These are phyloP conservation scores for Megaustenia siamemsis DNA, from an alignment of 2,888 invertebrate genomes.

Conservation along the genomic window DNA sequence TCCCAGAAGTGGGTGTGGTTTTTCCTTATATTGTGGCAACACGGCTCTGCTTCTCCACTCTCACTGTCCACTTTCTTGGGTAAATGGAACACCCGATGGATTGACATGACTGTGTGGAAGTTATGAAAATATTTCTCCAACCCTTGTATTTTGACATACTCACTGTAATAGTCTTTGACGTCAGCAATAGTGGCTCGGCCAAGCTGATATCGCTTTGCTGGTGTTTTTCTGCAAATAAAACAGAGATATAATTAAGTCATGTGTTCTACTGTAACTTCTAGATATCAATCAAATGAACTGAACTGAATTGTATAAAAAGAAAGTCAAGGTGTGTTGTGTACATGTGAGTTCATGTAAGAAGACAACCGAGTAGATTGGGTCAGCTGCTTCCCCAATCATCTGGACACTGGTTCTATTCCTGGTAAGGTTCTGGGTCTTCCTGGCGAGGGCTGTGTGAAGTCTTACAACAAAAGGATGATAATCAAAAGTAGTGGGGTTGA, in stretches of 20 bases:
- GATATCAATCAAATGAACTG: no score
- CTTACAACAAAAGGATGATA: no score
- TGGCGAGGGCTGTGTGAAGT: no score
- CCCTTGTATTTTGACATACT: constrained; percentile 87
- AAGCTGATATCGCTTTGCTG: constrained; percentile 52
- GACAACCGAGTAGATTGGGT: no score
- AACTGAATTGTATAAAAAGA: no score
- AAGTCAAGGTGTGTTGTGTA: no score
- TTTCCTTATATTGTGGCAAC: constrained; percentile 68
- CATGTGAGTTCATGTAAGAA: no score
- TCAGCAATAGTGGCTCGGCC: constrained; percentile 81
- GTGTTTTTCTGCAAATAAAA: constrained; percentile 31
- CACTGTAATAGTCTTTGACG: constrained; percentile 77
- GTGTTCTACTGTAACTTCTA: no score
- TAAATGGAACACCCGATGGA: constrained; percentile 78
- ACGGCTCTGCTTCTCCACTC: constrained; percentile 76
- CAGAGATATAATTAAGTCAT: constrained; percentile 19
- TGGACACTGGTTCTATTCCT: no score
- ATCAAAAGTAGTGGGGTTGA: no score
- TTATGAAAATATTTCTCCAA: constrained; percentile 84
- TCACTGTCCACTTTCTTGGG: constrained; percentile 71
- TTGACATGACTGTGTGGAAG: constrained; percentile 82
- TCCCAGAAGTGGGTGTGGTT: constrained; percentile 81
- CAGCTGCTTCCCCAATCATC: no score
- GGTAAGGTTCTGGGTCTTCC: no score